Conservation (phyloP, 2,888 invertebrate species). For the Adelognathus sp. region DNA sequence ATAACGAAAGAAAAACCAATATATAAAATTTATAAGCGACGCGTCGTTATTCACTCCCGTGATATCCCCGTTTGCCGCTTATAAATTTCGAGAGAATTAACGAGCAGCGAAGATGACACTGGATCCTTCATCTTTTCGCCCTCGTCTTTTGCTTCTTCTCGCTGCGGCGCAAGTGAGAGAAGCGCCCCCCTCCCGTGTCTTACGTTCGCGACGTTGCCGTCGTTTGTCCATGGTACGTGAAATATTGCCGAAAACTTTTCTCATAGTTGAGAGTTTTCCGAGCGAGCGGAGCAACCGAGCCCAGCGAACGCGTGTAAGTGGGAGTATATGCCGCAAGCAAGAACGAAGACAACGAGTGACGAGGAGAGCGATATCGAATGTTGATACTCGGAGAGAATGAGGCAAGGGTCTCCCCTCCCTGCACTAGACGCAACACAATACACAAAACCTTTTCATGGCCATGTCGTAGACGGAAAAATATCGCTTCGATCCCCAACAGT, state of each 20-base stretch:
- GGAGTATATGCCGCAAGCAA: no score
- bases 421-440: neutral
- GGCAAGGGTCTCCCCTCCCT: neutral
- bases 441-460: conserved; percentile 31
- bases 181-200: conserved; percentile 57
- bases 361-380: conserved; percentile 47
- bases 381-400: conserved; percentile 57
- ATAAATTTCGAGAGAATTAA: conserved; percentile 79
- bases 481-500: no score
- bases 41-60: conserved; percentile 73
- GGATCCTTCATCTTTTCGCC: conserved; percentile 68
- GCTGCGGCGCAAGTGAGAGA: neutral
- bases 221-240: conserved; percentile 67
- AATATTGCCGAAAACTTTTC: conserved; percentile 79
- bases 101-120: conserved; percentile 78
- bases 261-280: conserved; percentile 75
- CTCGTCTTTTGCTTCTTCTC: conserved; percentile 58
- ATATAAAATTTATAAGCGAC: conserved; percentile 73
- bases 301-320: neutral
- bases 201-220: conserved; percentile 52
- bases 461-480: conserved; percentile 22
- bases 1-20: conserved; percentile 70
- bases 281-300: conserved; percentile 34
- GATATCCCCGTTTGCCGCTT: conserved; percentile 57
- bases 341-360: conserved; percentile 24